Percentiles rank a stretch among this genome's conserved stretches.
phyloP scores from a whole-genome alignment of 2,888 invertebrate genomes.

The Parascotia fuliginaria region DNA sequence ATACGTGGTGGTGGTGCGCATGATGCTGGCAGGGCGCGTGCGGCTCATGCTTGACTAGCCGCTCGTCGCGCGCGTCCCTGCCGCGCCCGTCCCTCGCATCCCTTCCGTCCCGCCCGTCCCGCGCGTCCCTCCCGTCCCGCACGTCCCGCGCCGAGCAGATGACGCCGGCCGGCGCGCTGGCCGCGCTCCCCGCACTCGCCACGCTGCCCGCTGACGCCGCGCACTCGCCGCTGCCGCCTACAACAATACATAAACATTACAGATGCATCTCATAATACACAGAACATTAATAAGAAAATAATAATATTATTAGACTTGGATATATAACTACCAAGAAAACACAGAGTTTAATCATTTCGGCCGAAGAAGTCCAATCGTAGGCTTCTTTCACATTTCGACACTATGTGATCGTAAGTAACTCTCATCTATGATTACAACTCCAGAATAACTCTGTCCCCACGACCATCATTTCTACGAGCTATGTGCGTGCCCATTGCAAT shows the following conservation, averaged over 20 bases:
- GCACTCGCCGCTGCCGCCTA: constrained; percentile 37
- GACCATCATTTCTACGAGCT: too few species aligned
- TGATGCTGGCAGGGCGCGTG: constrained; percentile 42
- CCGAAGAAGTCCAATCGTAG: too few species aligned
- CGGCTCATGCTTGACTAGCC: constrained; percentile 43
- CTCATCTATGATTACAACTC: too few species aligned
- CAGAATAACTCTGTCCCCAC: too few species aligned
- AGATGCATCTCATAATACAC: too few species aligned
- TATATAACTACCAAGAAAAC: too few species aligned
- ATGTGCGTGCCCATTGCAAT: too few species aligned
- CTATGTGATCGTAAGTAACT: too few species aligned
- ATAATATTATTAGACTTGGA: too few species aligned
- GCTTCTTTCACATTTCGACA: too few species aligned
- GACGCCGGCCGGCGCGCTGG: constrained; percentile 24
- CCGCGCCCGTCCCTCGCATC: constrained; percentile 75
- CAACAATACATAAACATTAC: neutral
- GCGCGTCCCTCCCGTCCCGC: constrained; percentile 79
- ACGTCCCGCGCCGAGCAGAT: constrained; percentile 74
- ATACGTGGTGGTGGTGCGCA: constrained; percentile 36
- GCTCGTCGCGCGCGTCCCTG: constrained; percentile 80
- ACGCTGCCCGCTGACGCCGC: constrained; percentile 9
- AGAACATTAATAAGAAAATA: too few species aligned
- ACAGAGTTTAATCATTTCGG: too few species aligned
- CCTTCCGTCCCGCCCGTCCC: constrained; percentile 77
- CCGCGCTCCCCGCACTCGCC: neutral